phyloP scores from a whole-genome alignment of 2,888 invertebrate species.

The Drosophila demipolita region DNA sequence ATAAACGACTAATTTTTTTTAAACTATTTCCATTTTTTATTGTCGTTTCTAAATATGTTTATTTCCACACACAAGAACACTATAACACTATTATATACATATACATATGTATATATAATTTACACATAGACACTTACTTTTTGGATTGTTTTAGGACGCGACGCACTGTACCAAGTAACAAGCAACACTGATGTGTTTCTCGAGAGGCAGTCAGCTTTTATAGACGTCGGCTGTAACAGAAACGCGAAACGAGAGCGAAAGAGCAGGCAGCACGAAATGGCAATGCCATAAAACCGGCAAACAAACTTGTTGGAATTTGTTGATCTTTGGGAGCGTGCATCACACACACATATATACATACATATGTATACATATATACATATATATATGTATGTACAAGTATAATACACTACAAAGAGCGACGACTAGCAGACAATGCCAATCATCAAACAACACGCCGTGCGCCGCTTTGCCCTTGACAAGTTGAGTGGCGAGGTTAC shows the following conservation, averaged over 20 bases:
- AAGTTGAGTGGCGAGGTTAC: too few species aligned
- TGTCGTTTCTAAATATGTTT: constrained; percentile 16
- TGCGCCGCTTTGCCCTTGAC: too few species aligned
- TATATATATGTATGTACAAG: neutral
- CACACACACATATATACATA: constrained; percentile 4
- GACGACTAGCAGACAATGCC: constrained; percentile 4
- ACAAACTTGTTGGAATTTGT: constrained; percentile 24
- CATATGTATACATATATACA: neutral
- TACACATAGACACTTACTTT: constrained; percentile 61
- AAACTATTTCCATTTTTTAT: neutral
- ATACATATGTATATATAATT: neutral
- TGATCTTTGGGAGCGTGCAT: constrained; percentile 7
- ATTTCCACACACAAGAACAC: constrained; percentile 21
- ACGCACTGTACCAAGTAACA: constrained; percentile 67
- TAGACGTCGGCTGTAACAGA: constrained; percentile 32
- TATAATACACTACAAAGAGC: constrained; percentile 25
- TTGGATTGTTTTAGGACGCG: constrained; percentile 37
- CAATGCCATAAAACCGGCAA: constrained; percentile 43
- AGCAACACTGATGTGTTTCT: constrained; percentile 54
- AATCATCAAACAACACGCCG: too few species aligned
- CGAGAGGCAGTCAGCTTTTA: constrained; percentile 58
- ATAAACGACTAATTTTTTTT: too few species aligned
- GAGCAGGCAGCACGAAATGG: constrained; percentile 27
- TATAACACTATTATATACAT: constrained; percentile 5
- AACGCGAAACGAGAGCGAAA: constrained; percentile 14